Percentiles rank a stretch among this genome's conserved stretches.
Evolutionary conservation across 2,797 vertebrate genomes (phyloP).

Genomic region (Phaenicophaeus curvirostris): DNA sequence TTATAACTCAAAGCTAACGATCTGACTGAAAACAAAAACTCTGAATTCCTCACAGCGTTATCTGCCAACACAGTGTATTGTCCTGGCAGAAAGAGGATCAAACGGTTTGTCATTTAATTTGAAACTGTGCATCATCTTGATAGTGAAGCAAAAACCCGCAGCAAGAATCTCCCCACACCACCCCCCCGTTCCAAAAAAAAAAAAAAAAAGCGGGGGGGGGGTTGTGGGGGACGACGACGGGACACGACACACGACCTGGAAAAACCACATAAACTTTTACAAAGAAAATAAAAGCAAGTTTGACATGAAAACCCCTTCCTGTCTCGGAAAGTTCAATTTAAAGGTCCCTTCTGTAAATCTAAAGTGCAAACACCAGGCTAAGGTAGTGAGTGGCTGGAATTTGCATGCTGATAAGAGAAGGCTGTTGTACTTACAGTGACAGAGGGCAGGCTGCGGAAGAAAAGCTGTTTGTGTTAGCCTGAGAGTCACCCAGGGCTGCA

Average conservation of each 20-base stretch:
- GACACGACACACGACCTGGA: background rate
- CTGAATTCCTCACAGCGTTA: slow-evolving; percentile 49
- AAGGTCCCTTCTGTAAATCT: slow-evolving; percentile 71
- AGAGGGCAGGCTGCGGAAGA: slow-evolving; percentile 89
- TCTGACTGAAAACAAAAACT: slow-evolving; percentile 38
- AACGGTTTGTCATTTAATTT: slow-evolving; percentile 57
- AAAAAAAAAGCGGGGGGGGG: background rate
- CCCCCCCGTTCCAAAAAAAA: background rate
- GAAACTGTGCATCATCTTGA: slow-evolving; percentile 60
- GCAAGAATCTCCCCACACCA: slow-evolving; percentile 25
- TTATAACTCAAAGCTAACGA: slow-evolving; percentile 46
- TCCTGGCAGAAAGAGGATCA: slow-evolving; percentile 47
- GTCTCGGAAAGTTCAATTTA: slow-evolving; percentile 75
- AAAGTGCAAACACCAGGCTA: slow-evolving; percentile 76
- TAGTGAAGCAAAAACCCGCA: slow-evolving; percentile 50
- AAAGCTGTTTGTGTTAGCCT: slow-evolving; percentile 93
- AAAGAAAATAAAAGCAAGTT: slow-evolving; percentile 78
- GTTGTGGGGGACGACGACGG: accelerated
- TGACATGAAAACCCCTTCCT: slow-evolving; percentile 71
- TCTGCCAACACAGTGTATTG: slow-evolving; percentile 54
- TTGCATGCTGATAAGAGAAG: slow-evolving; percentile 85
- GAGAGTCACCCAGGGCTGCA: slow-evolving; percentile 91
- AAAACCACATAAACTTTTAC: slow-evolving; percentile 74
- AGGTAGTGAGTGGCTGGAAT: slow-evolving; percentile 78
- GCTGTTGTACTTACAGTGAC: slow-evolving; percentile 94